Conservation (phyloP, 30 jellyfish, hydroid and myxozoan species). For the Clytia hemisphaerica region DNA sequence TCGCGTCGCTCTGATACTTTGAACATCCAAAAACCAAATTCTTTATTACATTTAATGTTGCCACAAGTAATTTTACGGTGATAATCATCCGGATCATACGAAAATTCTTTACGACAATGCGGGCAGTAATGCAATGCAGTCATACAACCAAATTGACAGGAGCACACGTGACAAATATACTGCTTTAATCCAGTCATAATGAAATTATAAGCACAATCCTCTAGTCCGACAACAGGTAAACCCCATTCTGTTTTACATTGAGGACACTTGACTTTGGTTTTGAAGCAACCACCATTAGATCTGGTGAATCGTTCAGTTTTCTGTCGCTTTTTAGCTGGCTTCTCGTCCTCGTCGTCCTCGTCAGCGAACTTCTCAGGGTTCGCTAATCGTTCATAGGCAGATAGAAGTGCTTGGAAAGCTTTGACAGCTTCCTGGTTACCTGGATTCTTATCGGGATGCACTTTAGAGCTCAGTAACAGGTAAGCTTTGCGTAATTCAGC, state of each 20-base stretch:
- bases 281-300: slow-evolving; percentile 27
- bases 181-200: slow-evolving; percentile 24
- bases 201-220: slow-evolving; percentile 37
- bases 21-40: slow-evolving; percentile 41
- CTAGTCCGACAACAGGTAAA: slow-evolving; percentile 22
- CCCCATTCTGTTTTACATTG: slow-evolving; percentile 37
- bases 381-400: slow-evolving; percentile 24
- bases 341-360: slow-evolving; percentile 11
- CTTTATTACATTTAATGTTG: slow-evolving; percentile 9
- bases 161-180: slow-evolving; percentile 35
- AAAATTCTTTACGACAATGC: slow-evolving; percentile 18
- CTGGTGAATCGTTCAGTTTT: slow-evolving; percentile 36
- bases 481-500: slow-evolving; percentile 30
- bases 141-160: slow-evolving; percentile 46
- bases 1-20: slow-evolving; percentile 43
- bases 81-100: slow-evolving; percentile 43
- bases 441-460: slow-evolving; percentile 36
- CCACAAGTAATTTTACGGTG: slow-evolving; percentile 44
- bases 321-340: slow-evolving; percentile 31
- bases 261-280: slow-evolving; percentile 30
- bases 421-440: slow-evolving; percentile 29
- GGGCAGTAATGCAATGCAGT: slow-evolving; percentile 39
- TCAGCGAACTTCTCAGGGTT: slow-evolving; percentile 38
- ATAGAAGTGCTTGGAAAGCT: slow-evolving; percentile 30
- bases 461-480: slow-evolving; percentile 23